Percentiles rank a stretch among this genome's conserved stretches.
phyloP scores from a whole-genome alignment of 2,113 vertebrate species.

The Elaphurus davidianus region DNA sequence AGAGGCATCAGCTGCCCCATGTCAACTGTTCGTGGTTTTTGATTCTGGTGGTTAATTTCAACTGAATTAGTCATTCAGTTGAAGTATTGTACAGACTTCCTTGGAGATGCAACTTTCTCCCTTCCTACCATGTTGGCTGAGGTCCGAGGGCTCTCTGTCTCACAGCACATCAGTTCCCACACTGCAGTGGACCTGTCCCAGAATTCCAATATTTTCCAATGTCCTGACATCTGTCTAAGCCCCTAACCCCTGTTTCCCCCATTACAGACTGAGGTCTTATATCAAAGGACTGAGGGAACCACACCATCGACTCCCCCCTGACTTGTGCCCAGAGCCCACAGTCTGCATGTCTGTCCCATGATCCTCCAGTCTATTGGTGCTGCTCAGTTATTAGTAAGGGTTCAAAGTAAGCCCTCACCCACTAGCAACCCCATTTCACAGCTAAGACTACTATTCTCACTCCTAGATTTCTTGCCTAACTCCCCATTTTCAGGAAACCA shows the following conservation, averaged over 20 bases:
- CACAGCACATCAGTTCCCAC: neutral
- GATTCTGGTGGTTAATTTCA: neutral
- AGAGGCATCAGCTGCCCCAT: neutral
- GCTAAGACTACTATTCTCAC: neutral
- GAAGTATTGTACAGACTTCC: neutral
- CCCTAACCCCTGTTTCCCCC: too few relatives aligned
- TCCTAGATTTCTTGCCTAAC: neutral
- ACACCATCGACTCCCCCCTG: too few relatives aligned
- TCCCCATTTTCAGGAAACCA: neutral
- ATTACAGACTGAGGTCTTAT: neutral
- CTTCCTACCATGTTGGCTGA: too few relatives aligned
- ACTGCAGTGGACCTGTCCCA: neutral
- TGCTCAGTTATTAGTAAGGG: neutral
- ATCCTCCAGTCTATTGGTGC: too few relatives aligned
- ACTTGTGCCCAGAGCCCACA: neutral
- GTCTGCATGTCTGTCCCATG: neutral
- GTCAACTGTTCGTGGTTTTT: neutral
- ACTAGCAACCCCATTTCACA: neutral
- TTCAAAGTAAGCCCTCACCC: neutral
- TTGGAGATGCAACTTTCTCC: neutral
- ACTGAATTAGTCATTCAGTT: neutral
- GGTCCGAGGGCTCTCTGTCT: neutral
- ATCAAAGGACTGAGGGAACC: neutral
- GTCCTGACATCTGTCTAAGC: neutral
- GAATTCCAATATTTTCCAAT: neutral